Evolutionary conservation across 2,888 invertebrate genomes (phyloP), one percentile per base, ranked within the genome.

Genomic region (Apocheima hispidaria): DNA sequence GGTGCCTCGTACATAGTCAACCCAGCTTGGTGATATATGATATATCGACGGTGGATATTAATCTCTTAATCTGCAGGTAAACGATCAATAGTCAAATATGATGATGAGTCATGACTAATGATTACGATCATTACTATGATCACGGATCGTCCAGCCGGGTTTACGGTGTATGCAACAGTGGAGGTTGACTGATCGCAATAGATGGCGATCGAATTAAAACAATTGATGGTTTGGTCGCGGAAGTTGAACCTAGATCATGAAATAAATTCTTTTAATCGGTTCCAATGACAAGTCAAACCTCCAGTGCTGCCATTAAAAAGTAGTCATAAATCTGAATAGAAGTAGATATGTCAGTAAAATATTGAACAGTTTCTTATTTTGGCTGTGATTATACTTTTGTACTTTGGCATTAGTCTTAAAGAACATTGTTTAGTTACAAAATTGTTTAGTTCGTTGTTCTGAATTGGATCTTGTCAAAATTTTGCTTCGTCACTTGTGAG

Each of bases 261-360:
- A 35, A n/a, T n/a, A 36, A n/a, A n/a, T n/a, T 33, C 1, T 0
- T 18, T 12, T 2, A 9, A 18, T 9, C 18, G 10, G 10, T 2
- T 10, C 3, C n/a, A n/a, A 6, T 21, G 0, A 3, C 20, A 12
- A 18, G 2, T 1, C 28, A 28, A 51, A 58, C 51, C 38, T 57
- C 9, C 23, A 23, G 26, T 35, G 18, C 2, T 33, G 20, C 33
- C 5, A 6, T n/a, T 41, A 9, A n/a, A 26, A 26, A 26, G n/a
- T 14, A 14, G 36, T 14, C n/a, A 33, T 48, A 9, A 26, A 5
- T 35, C 18, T 35, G n/a, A 30, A 36, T 26, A 54, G 43, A 35
- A 26, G 49, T 55, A 44, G 60, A 65, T 53, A 53, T 66, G 64
- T 65, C 65, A 66, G 63, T 72, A 66, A 46, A 56, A 46, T 33